Evolutionary conservation across 2,113 vertebrate genomes (phyloP), one percentile per base, ranked within the genome.

Genomic region (Pteruthius melanotis): DNA sequence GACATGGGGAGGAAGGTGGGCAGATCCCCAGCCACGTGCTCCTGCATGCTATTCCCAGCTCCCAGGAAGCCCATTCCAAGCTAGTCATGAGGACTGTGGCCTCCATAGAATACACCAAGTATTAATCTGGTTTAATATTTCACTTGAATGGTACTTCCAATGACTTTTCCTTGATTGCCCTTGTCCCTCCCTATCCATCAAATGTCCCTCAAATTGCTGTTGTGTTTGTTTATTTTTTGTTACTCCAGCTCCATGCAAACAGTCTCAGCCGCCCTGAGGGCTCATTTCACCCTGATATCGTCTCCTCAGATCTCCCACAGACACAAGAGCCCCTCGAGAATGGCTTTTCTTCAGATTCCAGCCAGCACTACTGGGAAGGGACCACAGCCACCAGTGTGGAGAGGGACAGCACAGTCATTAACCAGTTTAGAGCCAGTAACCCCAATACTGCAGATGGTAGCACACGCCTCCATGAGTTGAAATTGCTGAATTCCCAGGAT

Each of bases 381-480:
- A 13, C 27, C 35, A 2, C 0, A 0, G 78, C 42, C 74, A 9
- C n/a, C 53, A n/a, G 56, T 0, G 4, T 3, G 13, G 13, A 9
- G 40, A 64, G 65, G 5, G 31, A 31, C 61, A 85, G 74, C 70
- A 42, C 11, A 20, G 54, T 1, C 19, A 26, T 1, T 1, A 1
- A 35, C 27, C 63, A 54, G 35, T 33, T 5, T 82, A 16, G 30
- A 37, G 45, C 19, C 49, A 21, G 24, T 2, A 15, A 35, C 19
- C 61, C 69, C 33, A 11, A 3, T 0, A 0, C 2, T 8, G 74
- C 15, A 6, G 57, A 2, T 1, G 19, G 10, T 0, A 4, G 49
- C 49, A 12, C 61, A 24, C 61, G 2, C 31, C 17, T 27, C 12
- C 75, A 6, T 0, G 19, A 7, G 71, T 6, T 8, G 31, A 28